Conservation (phyloP, 1,140 invertebrate genomes). For the Liolophura sinensis region DNA sequence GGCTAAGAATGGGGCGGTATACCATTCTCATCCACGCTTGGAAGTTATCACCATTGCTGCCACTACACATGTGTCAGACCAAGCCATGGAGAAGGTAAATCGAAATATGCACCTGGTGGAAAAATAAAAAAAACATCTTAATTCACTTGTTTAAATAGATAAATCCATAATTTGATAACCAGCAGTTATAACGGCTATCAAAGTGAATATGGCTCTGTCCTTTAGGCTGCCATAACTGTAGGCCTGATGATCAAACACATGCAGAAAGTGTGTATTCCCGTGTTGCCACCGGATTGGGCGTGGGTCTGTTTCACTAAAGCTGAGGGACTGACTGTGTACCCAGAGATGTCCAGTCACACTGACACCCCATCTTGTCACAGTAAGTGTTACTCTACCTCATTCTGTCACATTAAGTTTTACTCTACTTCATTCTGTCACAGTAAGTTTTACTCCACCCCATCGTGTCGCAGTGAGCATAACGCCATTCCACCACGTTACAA, state of each 20-base stretch:
- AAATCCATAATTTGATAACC: no score
- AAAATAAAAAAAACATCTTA: neutral
- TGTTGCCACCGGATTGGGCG: slow-evolving; percentile 16
- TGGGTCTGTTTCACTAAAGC: slow-evolving; percentile 22
- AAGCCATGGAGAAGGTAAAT: slow-evolving; percentile 7
- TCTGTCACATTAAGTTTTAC: neutral
- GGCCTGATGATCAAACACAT: slow-evolving; percentile 18
- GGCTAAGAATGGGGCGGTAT: no score
- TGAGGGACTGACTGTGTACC: slow-evolving; percentile 17
- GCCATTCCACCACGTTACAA: neutral
- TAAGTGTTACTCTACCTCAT: neutral
- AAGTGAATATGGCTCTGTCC: neutral
- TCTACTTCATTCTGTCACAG: neutral
- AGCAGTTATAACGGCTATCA: neutral
- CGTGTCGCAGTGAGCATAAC: neutral
- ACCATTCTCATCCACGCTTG: no score
- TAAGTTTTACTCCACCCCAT: neutral
- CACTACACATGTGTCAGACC: slow-evolving; percentile 6
- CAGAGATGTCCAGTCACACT: slow-evolving; percentile 15
- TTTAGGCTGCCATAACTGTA: slow-evolving; percentile 20
- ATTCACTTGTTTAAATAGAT: neutral
- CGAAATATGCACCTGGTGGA: no score
- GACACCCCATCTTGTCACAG: slow-evolving; percentile 22
- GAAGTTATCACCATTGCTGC: neutral
- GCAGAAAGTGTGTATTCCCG: slow-evolving; percentile 19